Percentiles rank a stretch among this genome's conserved stretches.
These are phyloP conservation scores for Galleria mellonella DNA, from an alignment of 1,140 invertebrate species.

Conservation along the genomic window DNA sequence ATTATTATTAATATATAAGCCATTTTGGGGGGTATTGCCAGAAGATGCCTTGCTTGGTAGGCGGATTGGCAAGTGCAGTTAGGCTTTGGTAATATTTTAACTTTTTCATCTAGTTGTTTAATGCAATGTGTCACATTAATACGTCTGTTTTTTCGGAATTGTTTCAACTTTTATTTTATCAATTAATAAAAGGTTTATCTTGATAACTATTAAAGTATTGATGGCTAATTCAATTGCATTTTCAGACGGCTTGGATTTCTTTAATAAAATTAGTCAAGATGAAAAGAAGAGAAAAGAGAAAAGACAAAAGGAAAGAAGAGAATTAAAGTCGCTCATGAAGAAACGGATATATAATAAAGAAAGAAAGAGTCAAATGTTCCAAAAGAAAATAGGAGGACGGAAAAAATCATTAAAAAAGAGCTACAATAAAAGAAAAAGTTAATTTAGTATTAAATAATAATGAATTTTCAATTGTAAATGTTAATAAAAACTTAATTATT, in stretches of 20 bases:
- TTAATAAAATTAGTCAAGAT: slow-evolving; percentile 56
- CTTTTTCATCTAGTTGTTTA: no score
- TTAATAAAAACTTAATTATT: neutral
- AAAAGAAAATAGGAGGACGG: slow-evolving; percentile 67
- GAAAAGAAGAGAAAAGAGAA: slow-evolving; percentile 42
- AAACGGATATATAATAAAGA: slow-evolving; percentile 77
- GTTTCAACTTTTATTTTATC: no score
- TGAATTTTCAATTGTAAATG: neutral
- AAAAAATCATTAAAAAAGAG: slow-evolving; percentile 54
- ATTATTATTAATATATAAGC: no score
- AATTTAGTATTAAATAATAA: slow-evolving; percentile 2
- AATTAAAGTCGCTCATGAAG: slow-evolving; percentile 77
- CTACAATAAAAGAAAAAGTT: slow-evolving; percentile 43
- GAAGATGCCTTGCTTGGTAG: no score
- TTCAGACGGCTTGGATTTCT: slow-evolving; percentile 77
- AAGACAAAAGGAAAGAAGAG: slow-evolving; percentile 68
- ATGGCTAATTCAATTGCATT: no score
- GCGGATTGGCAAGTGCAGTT: no score
- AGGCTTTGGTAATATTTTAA: no score
- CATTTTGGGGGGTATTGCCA: no score
- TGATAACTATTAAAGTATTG: no score
- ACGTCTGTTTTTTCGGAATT: no score
- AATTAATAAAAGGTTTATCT: no score
- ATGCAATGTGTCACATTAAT: no score
- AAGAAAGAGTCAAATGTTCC: slow-evolving; percentile 72